Base-by-base conservation (phyloP, 2,888 invertebrate genomes). In the Entomobrya proxima region DNA sequence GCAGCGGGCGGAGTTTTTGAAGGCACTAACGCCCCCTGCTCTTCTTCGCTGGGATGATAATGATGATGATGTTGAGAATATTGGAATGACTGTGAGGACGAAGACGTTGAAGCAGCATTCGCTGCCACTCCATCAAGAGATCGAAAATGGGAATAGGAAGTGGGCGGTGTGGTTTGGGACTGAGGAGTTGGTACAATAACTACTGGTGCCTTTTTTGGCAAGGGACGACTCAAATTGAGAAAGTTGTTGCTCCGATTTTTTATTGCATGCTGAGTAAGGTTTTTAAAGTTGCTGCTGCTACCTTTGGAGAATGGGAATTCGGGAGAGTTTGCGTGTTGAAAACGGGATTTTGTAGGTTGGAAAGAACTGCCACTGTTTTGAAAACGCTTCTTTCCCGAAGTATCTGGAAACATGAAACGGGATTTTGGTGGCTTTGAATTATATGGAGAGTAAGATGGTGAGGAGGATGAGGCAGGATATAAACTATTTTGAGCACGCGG, bases 171-270 rank as follows among this genome's bases (percentile, higher is more conserved):
- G 24, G 6, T 24, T 27, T 35, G 35, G 30, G 27, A 24, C n/a
- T 32, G 61, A 7, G 64, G 37, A 64, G 64, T 18, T 0, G 64
- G 64, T 7, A 37, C 15, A 64, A 64, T 37, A 2, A 35, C 21
- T 21, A 58, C 55, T 27, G 35, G 64, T 21, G 64, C 50, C 21
- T 69, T 79, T 69, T 35, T 50, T 18, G 67, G n/a, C 4, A 79
- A 9, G n/a, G 79, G 69, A 24, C 79, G 32, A 27, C 21, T 52
- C 2, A 79, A 27, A 37, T 79, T 69, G 27, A 79, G 69, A 30
- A 79, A 79, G 15, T 79, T 79, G 27, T 79, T 79, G 40, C 67
- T 79, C 5, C 79, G 79, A 52, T 50, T 52, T 27, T 69, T 69
- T 40, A 50, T 50, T 2, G 5, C 61, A 61, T 64, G 64, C 18